A percentile compares a stretch with the other conserved stretches of the same genome.
Evolutionary conservation across 2,888 invertebrate species (phyloP).

Genomic region (Athetis lepigone): DNA sequence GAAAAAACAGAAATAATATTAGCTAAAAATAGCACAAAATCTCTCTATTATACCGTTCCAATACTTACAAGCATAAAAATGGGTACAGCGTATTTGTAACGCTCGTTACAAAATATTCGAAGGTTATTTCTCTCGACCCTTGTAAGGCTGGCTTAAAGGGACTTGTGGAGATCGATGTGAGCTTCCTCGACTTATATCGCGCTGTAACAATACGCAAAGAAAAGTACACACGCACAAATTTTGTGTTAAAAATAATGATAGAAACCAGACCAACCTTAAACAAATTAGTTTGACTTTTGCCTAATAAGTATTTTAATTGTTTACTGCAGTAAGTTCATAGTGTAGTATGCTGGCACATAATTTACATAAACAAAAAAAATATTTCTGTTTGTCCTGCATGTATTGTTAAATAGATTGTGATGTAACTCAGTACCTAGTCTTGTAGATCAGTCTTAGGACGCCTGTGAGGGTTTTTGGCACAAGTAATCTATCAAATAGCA

Average conservation of each 20-base stretch:
- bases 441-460: no score
- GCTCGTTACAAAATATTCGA: constrained; percentile 77
- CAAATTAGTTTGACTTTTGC: background rate
- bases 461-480: no score
- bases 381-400: no score
- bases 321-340: no score
- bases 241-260: background rate
- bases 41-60: constrained; percentile 70
- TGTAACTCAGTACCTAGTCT: no score
- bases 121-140: constrained; percentile 78
- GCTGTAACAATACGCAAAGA: constrained; percentile 67
- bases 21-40: constrained; percentile 62
- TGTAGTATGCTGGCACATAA: no score
- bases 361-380: no score
- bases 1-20: constrained; percentile 33
- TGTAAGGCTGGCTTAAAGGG: constrained; percentile 78
- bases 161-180: constrained; percentile 78
- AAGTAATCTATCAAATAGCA: no score
- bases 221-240: constrained; percentile 43
- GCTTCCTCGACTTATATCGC: constrained; percentile 69
- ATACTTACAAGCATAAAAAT: constrained; percentile 73
- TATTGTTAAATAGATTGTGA: no score
- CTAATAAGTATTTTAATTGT: no score
- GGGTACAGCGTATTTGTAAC: constrained; percentile 73
- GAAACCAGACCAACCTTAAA: background rate